phyloP scores from a whole-genome alignment of 2,797 vertebrate species.

The Clarias laeviceps region DNA sequence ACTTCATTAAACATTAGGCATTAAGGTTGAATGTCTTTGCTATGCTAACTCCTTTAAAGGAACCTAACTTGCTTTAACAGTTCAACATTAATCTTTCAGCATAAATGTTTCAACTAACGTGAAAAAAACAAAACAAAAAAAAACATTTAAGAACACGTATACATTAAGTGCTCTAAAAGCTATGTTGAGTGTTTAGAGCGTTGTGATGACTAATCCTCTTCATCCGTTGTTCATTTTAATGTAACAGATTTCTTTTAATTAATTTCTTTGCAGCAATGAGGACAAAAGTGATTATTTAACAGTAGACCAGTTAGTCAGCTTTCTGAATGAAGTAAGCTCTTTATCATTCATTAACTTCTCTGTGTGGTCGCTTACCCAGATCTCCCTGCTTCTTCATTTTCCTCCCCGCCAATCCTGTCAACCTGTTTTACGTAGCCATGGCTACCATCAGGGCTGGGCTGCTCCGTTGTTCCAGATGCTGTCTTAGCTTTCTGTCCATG shows the following conservation, averaged over 20 bases:
- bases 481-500: constrained; percentile 57
- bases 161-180: constrained; percentile 34
- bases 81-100: constrained; percentile 76
- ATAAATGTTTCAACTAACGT: constrained; percentile 73
- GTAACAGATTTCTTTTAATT: constrained; percentile 82
- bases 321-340: constrained; percentile 99
- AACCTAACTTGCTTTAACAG: constrained; percentile 85
- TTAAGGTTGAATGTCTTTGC: constrained; percentile 76
- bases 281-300: constrained; percentile 99
- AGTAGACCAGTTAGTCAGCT: constrained; percentile 99
- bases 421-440: constrained; percentile 53
- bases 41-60: constrained; percentile 84
- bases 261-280: constrained; percentile 99
- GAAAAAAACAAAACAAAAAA: constrained; percentile 38
- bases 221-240: constrained; percentile 60
- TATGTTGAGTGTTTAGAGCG: constrained; percentile 42
- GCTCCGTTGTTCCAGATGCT: constrained; percentile 64
- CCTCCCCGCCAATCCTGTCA: constrained; percentile 26
- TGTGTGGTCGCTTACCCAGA: constrained; percentile 71
- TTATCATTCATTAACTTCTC: constrained; percentile 97
- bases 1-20: constrained; percentile 15
- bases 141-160: constrained; percentile 35
- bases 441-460: constrained; percentile 72
- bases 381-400: constrained; percentile 33
- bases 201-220: constrained; percentile 64